Base-by-base conservation (phyloP, 2,888 invertebrate genomes). In the Pinctada fucata region DNA sequence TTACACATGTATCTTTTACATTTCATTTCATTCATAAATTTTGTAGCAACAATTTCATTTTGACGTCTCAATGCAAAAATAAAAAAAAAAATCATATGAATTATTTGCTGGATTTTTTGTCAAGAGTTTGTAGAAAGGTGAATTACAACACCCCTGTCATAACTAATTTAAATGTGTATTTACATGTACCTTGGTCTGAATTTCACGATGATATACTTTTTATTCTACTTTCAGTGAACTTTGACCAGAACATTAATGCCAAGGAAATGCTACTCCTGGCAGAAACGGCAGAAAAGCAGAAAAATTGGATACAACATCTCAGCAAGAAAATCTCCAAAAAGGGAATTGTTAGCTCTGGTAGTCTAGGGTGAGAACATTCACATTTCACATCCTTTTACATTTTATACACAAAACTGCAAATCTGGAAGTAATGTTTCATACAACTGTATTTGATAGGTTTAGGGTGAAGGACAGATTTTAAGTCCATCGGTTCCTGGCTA, bases 251-350 rank as follows among this genome's bases (percentile, higher is more conserved):
- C 83, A 97, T 97, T 83, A 96, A 96, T 89, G 98, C 99, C 90
- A 97, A 98, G 91, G 99, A 99, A 93, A 94, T 99, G 93, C 94
- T 99, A 87, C 83, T 99, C 89, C 94, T 99, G 91, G 98, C 99
- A 81, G 94, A 95, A 76, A 95, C 95, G 84, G 94, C 95, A 81
- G 97, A 97, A 85, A 97, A 97, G 85, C 98, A 98, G 94, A 96
- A 97, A 89, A 95, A 95, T 91, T 99, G 99, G 99, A 97, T 99
- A 86, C 95, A 95, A 85, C 95, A 97, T 87, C 95, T 99, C 78
- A 96, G 96, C 90, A 96, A 97, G 91, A 96, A 97, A 93, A 97
- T 98, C 92, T 95, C 97, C 89, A 96, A 96, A 95, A 95, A 92
- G 94, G 95, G 92, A 16, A 87, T 88, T 13, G 85, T 88, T 75